Base-by-base conservation (phyloP, 2,888 invertebrate genomes). In the Incurvaria masculella region DNA sequence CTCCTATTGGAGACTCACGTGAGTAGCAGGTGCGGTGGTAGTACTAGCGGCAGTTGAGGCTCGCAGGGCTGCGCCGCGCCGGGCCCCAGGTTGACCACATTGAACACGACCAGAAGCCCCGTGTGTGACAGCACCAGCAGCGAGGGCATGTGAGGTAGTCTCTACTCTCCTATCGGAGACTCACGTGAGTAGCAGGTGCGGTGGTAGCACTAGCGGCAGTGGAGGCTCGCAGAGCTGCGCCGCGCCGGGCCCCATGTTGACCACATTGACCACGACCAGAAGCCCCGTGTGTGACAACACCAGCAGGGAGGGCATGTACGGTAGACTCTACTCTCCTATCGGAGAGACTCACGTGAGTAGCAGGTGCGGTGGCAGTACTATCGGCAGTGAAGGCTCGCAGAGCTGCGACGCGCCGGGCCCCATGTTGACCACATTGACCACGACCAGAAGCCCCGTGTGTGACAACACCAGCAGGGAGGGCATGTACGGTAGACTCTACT, bases 401-500 rank as follows among this genome's bases (percentile, higher is more conserved):
- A 91, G 61, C 46, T 72, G 71, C 0, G 81, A 69, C 1, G 80
- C 80, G 38, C 80, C 81, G 0, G 82, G 75, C 45, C 81, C 78
- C 43, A 88, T 63, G 69, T 92, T 90, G 4, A 91, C 79, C 44
- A 92, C 80, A 61, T 90, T 84, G 69, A 89, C 95, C 6, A 88
- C 80, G 1, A 88, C 85, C 20, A 96, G 76, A 14, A 88, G 72
- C 0, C 94, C 94, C 40, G 86, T 84, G 49, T 91, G 86, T 0
- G 90, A 87, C 10, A 95, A 68, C 8, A 94, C 79, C 48, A 89
- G 83, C 2, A 95, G 69, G 50, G 90, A 73, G 0, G 95, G 95
- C 81, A 91, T 89, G 4, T 88, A 84, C 0, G 87, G 85, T 21
- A 91, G 67, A 1, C 70, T 69, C 51, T 81, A n/a, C n/a, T n/a